Conservation (phyloP, 2,113 vertebrate species). For the Gallinago jamesoni region DNA sequence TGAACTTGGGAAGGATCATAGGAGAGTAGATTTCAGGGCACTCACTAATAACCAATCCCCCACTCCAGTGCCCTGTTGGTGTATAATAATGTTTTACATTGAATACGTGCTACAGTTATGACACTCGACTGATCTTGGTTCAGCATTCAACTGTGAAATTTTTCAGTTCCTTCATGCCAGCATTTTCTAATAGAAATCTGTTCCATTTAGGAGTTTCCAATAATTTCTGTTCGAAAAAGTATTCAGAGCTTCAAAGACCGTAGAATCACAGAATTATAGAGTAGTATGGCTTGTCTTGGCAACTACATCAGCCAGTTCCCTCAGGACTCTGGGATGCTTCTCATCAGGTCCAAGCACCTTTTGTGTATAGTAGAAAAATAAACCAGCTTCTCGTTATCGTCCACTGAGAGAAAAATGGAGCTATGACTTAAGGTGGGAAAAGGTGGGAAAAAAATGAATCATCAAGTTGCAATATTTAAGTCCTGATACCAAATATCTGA, state of each 20-base stretch:
- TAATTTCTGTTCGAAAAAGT: background rate
- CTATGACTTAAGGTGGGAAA: background rate
- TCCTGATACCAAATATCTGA: background rate
- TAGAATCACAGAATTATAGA: background rate
- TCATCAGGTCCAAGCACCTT: background rate
- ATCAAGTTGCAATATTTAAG: background rate
- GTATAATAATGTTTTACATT: background rate
- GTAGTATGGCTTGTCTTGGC: background rate
- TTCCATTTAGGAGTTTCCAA: background rate
- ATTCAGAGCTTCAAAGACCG: background rate
- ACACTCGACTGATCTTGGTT: background rate
- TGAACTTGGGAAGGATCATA: background rate
- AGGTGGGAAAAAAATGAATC: background rate
- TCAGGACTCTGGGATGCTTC: background rate
- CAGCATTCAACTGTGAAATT: background rate
- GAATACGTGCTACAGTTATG: background rate
- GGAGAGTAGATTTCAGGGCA: background rate
- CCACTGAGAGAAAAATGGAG: background rate
- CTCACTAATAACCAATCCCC: background rate
- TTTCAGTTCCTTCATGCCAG: background rate
- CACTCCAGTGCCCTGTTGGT: background rate
- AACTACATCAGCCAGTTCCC: background rate
- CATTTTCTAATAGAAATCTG: background rate
- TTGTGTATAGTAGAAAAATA: background rate
- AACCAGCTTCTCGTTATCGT: background rate